Conservation (phyloP, 2,888 invertebrate genomes). For the Aspidiotus destructor region DNA sequence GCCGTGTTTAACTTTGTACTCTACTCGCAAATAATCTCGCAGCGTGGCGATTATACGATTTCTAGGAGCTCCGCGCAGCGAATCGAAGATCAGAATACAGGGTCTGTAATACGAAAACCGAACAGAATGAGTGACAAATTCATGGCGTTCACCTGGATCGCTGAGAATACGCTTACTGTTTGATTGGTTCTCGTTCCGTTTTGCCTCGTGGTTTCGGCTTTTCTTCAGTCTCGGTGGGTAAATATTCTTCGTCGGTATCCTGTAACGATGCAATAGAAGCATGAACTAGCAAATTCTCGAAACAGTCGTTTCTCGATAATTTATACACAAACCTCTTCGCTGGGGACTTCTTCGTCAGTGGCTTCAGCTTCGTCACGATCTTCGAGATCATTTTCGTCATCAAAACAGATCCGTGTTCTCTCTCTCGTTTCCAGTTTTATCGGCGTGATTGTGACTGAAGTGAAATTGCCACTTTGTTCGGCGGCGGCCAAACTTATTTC, state of each 20-base stretch:
- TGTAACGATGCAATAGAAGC: conserved; percentile 3
- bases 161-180: conserved; percentile 13
- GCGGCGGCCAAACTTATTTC: too few species aligned
- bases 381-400: conserved; percentile 48
- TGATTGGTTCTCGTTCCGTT: conserved; percentile 19
- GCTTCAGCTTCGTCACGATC: conserved; percentile 72
- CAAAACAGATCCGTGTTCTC: neutral
- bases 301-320: neutral
- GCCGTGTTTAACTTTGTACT: conserved; percentile 66
- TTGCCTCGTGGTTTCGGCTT: neutral
- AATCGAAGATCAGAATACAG: conserved; percentile 91
- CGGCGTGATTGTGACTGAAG: conserved; percentile 56
- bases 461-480: conserved; percentile 43
- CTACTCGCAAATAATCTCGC: conserved; percentile 81
- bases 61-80: conserved; percentile 68
- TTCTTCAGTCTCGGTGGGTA: neutral
- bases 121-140: neutral
- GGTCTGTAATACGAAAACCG: conserved; percentile 54
- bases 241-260: conserved; percentile 11
- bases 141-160: neutral
- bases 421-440: conserved; percentile 36
- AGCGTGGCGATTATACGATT: conserved; percentile 78
- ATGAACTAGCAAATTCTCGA: neutral
- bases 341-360: conserved; percentile 60
- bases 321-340: conserved; percentile 35